Conservation (phyloP, 2,113 vertebrate species). For the Tragelaphus scriptus region DNA sequence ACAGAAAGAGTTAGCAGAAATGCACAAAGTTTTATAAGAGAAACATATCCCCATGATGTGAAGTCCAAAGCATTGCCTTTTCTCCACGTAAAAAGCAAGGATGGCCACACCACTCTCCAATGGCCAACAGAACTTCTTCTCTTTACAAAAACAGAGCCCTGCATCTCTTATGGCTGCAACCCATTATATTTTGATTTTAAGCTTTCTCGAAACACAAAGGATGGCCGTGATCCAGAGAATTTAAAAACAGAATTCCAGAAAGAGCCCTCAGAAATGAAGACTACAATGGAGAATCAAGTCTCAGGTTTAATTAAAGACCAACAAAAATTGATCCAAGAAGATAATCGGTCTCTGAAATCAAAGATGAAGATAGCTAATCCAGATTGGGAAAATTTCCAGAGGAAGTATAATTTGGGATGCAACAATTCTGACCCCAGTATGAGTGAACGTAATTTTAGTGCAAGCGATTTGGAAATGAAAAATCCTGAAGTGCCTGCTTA, state of each 20-base stretch:
- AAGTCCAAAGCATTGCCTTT: slow-evolving; percentile 78
- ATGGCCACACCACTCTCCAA: slow-evolving; percentile 86
- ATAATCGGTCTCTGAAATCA: slow-evolving; percentile 85
- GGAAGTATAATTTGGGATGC: slow-evolving; percentile 80
- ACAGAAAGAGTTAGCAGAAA: slow-evolving; percentile 43
- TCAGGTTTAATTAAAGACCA: slow-evolving; percentile 76
- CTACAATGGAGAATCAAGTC: slow-evolving; percentile 69
- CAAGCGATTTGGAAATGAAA: slow-evolving; percentile 74
- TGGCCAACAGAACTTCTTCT: slow-evolving; percentile 92
- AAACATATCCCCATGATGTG: slow-evolving; percentile 55
- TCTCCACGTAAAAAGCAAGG: slow-evolving; percentile 87
- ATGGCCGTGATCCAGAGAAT: slow-evolving; percentile 56
- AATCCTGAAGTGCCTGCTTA: slow-evolving; percentile 79
- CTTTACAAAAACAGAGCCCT: slow-evolving; percentile 92
- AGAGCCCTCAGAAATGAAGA: slow-evolving; percentile 57
- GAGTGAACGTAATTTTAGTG: slow-evolving; percentile 63
- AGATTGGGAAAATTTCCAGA: slow-evolving; percentile 79
- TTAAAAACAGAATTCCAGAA: slow-evolving; percentile 61
- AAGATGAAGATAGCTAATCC: slow-evolving; percentile 80
- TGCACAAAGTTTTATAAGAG: slow-evolving; percentile 12
- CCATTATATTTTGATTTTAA: slow-evolving; percentile 87
- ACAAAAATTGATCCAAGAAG: slow-evolving; percentile 78
- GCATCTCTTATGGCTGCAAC: slow-evolving; percentile 94
- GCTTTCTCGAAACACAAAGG: slow-evolving; percentile 77
- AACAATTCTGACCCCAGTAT: slow-evolving; percentile 73